Evolutionary conservation across 2,797 vertebrate species (phyloP).

Genomic region (Oophaga sylvatica): DNA sequence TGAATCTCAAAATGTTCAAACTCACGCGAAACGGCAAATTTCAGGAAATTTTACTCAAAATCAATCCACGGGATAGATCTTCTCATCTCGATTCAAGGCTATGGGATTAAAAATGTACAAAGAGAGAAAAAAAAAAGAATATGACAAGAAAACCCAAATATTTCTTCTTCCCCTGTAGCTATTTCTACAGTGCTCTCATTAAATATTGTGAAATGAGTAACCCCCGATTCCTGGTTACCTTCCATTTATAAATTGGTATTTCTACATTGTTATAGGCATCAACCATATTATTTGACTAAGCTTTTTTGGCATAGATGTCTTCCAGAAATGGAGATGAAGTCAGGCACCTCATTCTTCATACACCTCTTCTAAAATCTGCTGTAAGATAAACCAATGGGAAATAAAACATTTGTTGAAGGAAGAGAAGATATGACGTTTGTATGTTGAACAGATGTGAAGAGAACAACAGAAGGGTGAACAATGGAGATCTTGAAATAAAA

Average conservation of each 20-base stretch:
- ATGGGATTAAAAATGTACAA: too few relatives aligned
- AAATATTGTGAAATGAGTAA: neutral
- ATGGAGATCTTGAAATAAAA: neutral
- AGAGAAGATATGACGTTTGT: neutral
- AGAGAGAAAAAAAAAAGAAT: too few relatives aligned
- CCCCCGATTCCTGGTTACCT: neutral
- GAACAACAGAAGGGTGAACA: neutral
- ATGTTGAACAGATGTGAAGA: slow-evolving; percentile 26
- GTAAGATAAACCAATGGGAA: slow-evolving; percentile 1
- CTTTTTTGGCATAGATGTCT: neutral
- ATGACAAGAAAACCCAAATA: too few relatives aligned
- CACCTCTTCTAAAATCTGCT: neutral
- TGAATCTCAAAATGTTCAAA: too few relatives aligned
- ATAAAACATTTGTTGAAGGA: slow-evolving; percentile 18
- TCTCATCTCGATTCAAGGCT: too few relatives aligned
- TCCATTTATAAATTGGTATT: neutral
- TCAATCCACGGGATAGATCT: too few relatives aligned
- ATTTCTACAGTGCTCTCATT: too few relatives aligned
- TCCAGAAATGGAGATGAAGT: slow-evolving; percentile 14
- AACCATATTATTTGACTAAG: neutral
- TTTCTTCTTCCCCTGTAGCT: too few relatives aligned
- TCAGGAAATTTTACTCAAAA: too few relatives aligned
- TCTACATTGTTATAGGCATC: neutral
- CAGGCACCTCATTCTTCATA: neutral
- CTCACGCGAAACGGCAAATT: too few relatives aligned